phyloP scores from a whole-genome alignment of 2,888 invertebrate species.

The Drosophila macrospina region DNA sequence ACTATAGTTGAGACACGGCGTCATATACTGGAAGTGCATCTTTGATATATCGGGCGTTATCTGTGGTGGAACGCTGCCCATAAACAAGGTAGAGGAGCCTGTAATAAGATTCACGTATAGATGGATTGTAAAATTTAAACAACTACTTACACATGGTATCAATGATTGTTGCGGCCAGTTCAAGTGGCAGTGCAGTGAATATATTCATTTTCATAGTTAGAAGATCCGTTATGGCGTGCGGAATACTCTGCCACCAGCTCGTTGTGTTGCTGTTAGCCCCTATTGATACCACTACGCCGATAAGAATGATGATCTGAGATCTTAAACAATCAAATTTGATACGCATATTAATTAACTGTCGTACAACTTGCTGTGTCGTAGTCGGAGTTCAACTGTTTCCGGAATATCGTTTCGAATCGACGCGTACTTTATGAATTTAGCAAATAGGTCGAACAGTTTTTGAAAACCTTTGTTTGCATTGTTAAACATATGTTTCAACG shows the following conservation, averaged over 20 bases:
- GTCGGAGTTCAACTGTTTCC: conserved; percentile 20
- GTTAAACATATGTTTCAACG: conserved; percentile 48
- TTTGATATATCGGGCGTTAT: conserved; percentile 78
- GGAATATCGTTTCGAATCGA: not conserved
- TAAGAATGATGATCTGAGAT: conserved; percentile 12
- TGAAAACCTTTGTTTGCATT: conserved; percentile 38
- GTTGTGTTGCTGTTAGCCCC: conserved; percentile 4
- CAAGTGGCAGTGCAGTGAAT: conserved; percentile 75
- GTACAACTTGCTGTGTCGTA: not conserved
- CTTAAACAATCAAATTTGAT: conserved; percentile 4
- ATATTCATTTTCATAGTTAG: conserved; percentile 73
- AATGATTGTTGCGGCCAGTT: conserved; percentile 67
- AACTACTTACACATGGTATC: conserved; percentile 74
- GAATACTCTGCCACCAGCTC: conserved; percentile 60
- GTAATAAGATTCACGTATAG: not conserved
- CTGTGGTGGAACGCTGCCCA: conserved; percentile 61
- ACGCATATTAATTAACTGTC: conserved; percentile 14
- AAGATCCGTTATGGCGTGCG: conserved; percentile 57
- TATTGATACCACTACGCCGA: not conserved
- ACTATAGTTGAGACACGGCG: conserved; percentile 74
- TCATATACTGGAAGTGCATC: conserved; percentile 81
- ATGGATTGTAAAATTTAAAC: not conserved
- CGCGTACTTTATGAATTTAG: conserved; percentile 17
- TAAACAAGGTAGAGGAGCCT: conserved; percentile 78
- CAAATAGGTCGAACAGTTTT: conserved; percentile 24